phyloP scores from a whole-genome alignment of 2,797 vertebrate genomes.

The Halcyon smyrnensis region DNA sequence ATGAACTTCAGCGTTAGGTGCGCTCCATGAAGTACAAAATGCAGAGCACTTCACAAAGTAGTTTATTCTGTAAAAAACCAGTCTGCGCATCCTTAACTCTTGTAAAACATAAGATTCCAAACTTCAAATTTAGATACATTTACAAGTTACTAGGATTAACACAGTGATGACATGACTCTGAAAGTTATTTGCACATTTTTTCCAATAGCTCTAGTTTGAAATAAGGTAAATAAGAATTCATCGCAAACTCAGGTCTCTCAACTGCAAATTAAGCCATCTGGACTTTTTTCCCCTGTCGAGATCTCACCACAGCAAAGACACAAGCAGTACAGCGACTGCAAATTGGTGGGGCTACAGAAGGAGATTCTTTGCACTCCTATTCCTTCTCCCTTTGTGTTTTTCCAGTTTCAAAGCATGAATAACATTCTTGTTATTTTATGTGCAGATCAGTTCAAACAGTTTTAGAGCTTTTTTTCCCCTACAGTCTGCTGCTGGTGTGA shows the following conservation, averaged over 20 bases:
- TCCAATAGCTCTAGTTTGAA: neutral
- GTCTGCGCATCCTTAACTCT: neutral
- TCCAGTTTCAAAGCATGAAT: constrained; percentile 59
- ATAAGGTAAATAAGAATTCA: neutral
- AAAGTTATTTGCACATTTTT: neutral
- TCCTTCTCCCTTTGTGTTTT: constrained; percentile 33
- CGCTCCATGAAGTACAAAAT: neutral
- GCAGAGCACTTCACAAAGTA: neutral
- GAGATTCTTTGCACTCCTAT: neutral
- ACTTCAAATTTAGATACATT: neutral
- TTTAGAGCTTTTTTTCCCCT: constrained; percentile 31
- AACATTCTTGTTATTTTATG: constrained; percentile 39
- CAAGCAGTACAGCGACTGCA: neutral
- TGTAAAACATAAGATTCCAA: neutral
- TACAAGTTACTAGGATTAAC: neutral
- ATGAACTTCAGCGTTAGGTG: neutral
- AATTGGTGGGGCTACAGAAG: neutral
- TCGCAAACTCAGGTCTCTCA: neutral
- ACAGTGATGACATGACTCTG: neutral
- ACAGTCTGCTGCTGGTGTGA: constrained; percentile 27
- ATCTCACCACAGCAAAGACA: neutral
- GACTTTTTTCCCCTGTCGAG: neutral
- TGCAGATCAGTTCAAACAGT: constrained; percentile 32
- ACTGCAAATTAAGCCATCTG: neutral
- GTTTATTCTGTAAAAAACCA: neutral